Evolutionary conservation across 2,888 invertebrate species (phyloP), one percentile per base, ranked within the genome.

Genomic region (Harmothoe impar): DNA sequence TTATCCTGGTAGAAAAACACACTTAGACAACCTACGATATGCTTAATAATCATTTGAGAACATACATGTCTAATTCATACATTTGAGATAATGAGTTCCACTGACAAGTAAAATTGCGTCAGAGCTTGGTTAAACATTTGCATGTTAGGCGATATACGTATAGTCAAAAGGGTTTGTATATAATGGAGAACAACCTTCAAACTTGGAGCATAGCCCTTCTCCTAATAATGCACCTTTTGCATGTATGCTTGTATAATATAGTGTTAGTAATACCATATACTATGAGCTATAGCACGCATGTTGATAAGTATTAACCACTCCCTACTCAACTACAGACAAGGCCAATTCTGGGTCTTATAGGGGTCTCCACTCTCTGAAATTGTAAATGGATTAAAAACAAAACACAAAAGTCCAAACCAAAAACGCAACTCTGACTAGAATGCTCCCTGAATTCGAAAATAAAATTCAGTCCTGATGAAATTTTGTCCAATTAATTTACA

Each of bases 231-330:
- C 62, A 62, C 62, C 62, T 62, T 62, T 62, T 62, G 62, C 62
- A 62, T 20, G 3, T 62, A n/a, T n/a, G 20, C 62, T 7, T 1
- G n/a, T 62, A 62, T 62, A 20, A 62, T 62, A 62, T 7, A 62
- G 7, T 62, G n/a, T 62, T 62, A 62, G n/a, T n/a, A 62, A 62
- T 62, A 62, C n/a, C 15, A 62, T 62, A 62, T 62, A n/a, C 62
- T 5, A 62, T 62, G n/a, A 62, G n/a, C 62, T 62, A 62, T 3
- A 62, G 43, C 62, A 62, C 62, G 15, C 62, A 62, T 20, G 3
- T 62, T 62, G 20, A 20, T 62, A n/a, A 62, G 62, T n/a, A 62
- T n/a, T n/a, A 62, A 62, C 20, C 20, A 62, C 62, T 3, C 20
- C 62, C 62, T 62, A 62, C 3, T n/a, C 20, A 62, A 20, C 62